Evolutionary conservation across 2,797 vertebrate species (phyloP).

Genomic region (Sebastes reedi): DNA sequence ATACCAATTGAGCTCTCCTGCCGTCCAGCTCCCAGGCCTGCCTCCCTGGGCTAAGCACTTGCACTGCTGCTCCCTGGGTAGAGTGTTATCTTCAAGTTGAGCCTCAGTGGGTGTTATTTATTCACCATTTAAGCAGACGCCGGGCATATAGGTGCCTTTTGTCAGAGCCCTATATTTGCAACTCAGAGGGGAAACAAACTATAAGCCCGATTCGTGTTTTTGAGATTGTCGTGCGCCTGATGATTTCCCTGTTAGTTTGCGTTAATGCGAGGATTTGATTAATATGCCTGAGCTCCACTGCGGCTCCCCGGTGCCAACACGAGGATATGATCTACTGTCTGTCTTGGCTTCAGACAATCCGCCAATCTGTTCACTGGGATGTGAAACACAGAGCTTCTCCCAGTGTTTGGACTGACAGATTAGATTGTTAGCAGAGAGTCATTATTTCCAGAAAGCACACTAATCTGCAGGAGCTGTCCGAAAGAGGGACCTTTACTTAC

Average conservation of each 20-base stretch:
- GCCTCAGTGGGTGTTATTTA: conserved; percentile 57
- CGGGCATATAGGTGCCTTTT: conserved; percentile 27
- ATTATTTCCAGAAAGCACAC: conserved; percentile 69
- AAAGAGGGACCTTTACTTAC: conserved; percentile 55
- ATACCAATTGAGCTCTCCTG: conserved; percentile 74
- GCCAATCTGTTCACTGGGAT: conserved; percentile 72
- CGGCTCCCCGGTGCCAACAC: conserved; percentile 45
- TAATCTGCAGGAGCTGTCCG: conserved; percentile 63
- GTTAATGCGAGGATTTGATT: conserved; percentile 59
- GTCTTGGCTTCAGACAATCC: conserved; percentile 64
- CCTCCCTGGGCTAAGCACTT: conserved; percentile 52
- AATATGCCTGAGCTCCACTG: conserved; percentile 47
- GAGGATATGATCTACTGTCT: conserved; percentile 64
- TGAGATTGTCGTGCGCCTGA: conserved; percentile 19
- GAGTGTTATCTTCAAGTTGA: conserved; percentile 61
- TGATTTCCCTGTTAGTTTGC: conserved; percentile 51
- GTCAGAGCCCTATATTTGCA: conserved; percentile 36
- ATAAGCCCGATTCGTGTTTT: conserved; percentile 37
- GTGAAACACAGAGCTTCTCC: conserved; percentile 57
- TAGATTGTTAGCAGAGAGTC: conserved; percentile 73
- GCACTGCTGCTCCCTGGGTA: conserved; percentile 41
- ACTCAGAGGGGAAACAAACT: conserved; percentile 39
- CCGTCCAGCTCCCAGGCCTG: conserved; percentile 47
- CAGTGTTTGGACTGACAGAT: conserved; percentile 70
- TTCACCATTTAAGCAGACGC: conserved; percentile 49